phyloP scores from a whole-genome alignment of 2,888 invertebrate species.

The Eupithecia subumbrata region DNA sequence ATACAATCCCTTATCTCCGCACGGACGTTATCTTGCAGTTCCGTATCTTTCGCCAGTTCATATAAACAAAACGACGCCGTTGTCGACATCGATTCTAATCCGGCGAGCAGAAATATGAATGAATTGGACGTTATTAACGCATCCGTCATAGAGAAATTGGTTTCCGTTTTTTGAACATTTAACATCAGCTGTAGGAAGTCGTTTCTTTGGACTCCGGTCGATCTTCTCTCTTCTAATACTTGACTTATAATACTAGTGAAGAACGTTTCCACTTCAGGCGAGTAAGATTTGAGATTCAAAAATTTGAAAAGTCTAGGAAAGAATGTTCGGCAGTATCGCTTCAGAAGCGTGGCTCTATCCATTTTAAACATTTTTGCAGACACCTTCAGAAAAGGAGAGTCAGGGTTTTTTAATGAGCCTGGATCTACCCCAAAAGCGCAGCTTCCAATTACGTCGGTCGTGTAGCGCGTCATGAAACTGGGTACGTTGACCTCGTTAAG shows the following conservation, averaged over 20 bases:
- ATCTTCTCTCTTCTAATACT: conserved; percentile 70
- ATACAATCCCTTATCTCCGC: conserved; percentile 68
- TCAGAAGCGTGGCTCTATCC: conserved; percentile 66
- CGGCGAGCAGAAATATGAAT: conserved; percentile 81
- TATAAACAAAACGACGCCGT: conserved; percentile 78
- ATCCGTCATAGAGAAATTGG: conserved; percentile 72
- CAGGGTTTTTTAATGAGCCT: conserved; percentile 66
- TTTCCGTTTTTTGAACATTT: conserved; percentile 71
- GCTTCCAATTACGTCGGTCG: conserved; percentile 78
- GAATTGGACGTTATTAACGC: conserved; percentile 79
- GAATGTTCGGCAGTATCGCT: conserved; percentile 75
- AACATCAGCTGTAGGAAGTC: conserved; percentile 80
- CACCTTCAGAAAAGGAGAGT: conserved; percentile 77
- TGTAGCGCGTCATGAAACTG: conserved; percentile 70
- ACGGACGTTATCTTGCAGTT: conserved; percentile 68
- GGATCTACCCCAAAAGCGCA: conserved; percentile 79
- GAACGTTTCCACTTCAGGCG: conserved; percentile 72
- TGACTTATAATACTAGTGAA: conserved; percentile 73
- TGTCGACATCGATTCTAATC: conserved; percentile 75
- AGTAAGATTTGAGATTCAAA: conserved; percentile 74
- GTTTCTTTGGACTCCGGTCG: conserved; percentile 62
- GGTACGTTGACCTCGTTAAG: conserved; percentile 68
- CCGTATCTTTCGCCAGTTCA: conserved; percentile 71
- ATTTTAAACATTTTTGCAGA: conserved; percentile 77
- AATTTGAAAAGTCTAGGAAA: conserved; percentile 74